A percentile compares a stretch with the other conserved stretches of the same genome.
These are phyloP conservation scores for Perca fluviatilis DNA, from an alignment of 2,113 vertebrate genomes.

Conservation along the genomic window DNA sequence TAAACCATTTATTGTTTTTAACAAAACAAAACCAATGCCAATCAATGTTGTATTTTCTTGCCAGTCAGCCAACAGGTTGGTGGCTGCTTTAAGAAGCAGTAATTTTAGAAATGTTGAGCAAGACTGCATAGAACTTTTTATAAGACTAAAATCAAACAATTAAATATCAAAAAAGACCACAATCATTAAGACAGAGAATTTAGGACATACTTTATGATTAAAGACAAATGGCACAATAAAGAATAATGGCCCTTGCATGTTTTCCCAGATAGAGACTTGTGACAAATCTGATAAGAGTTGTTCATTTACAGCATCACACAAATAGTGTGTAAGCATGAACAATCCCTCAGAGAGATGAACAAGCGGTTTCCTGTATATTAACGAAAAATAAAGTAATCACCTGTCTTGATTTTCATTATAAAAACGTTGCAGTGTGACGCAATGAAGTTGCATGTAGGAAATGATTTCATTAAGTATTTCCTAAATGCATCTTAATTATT, in stretches of 20 bases:
- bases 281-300: background rate
- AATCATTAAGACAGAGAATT: slow-evolving; percentile 31
- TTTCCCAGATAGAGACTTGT: background rate
- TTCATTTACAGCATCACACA: background rate
- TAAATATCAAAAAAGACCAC: slow-evolving; percentile 50
- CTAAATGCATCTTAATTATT: slow-evolving; percentile 15
- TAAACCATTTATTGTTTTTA: slow-evolving; percentile 71
- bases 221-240: slow-evolving; percentile 61
- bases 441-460: background rate
- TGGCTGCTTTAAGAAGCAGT: slow-evolving; percentile 33
- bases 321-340: background rate
- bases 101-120: slow-evolving; percentile 26
- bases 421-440: slow-evolving; percentile 11
- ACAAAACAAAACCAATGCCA: slow-evolving; percentile 59
- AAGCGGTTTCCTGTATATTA: background rate
- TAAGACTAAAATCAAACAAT: slow-evolving; percentile 37
- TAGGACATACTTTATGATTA: background rate
- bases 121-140: background rate
- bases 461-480: slow-evolving; percentile 11
- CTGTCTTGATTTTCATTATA: background rate
- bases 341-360: background rate
- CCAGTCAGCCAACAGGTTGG: slow-evolving; percentile 33
- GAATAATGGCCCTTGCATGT: slow-evolving; percentile 33
- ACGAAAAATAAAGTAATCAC: slow-evolving; percentile 11
- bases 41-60: slow-evolving; percentile 44